Base-by-base conservation (phyloP, 2,797 vertebrate genomes). In the Lutjanus argentimaculatus region DNA sequence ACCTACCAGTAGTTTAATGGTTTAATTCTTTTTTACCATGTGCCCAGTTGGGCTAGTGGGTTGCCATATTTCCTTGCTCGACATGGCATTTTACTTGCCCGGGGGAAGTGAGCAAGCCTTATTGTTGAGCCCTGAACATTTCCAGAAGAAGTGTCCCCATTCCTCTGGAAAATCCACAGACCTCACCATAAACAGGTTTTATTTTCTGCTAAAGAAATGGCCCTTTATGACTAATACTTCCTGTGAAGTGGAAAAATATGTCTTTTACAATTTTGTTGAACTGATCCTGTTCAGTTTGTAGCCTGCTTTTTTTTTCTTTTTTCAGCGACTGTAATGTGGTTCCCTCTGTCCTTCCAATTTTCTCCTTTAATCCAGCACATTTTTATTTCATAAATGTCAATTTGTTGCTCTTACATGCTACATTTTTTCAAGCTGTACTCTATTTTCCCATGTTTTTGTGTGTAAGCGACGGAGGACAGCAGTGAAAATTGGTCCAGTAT, bases 191-290 rank as follows among this genome's bases (percentile, higher is more conserved):
- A 72, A 9, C n/a, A 61, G 25, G 21, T 59, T 42, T 45, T 16
- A 59, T n/a, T 25, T 67, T 11, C 16, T 40, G 6, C 67, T 22
- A 51, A 63, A 73, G 16, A 46, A 58, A 45, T 2, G 56, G 7
- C 9, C 81, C 6, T 15, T 25, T 12, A 56, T 77, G 62, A 77
- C 13, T 63, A 72, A 73, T 63, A 14, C 64, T 25, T 71, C 45
- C 21, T 67, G 3, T 55, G 30, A 72, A 61, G 30, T 42, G 19
- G 19, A 46, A 61, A 77, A 74, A 49, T 8, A 30, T 58, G 16
- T 58, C 4, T 85, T 66, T 59, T 59, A 46, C 17, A 42, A 55
- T 76, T 59, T 72, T 14, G 21, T 30, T 22, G 57, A 30, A 63
- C 21, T 51, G n/a, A 67, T 10, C 30, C 46, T 74, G 43, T 57